Conservation (phyloP, 30 jellyfish, hydroid and myxozoan species). For the Nemopilema nomurai region DNA sequence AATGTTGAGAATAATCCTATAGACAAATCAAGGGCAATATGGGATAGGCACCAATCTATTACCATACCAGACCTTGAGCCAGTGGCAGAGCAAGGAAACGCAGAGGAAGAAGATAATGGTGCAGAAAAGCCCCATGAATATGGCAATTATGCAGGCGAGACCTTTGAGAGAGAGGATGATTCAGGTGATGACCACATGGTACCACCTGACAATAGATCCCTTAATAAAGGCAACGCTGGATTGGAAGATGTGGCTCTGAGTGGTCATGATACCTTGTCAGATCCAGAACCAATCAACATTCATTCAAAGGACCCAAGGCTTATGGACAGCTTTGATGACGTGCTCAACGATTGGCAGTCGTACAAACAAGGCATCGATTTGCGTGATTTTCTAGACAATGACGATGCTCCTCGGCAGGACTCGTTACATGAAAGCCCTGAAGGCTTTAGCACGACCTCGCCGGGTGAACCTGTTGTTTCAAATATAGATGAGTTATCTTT, state of each 20-base stretch:
- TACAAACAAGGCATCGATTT: background rate
- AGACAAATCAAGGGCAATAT: background rate
- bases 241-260: background rate
- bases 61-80: background rate
- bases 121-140: too few species aligned
- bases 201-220: background rate
- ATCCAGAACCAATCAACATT: background rate
- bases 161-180: background rate
- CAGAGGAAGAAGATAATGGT: background rate
- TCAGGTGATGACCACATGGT: background rate
- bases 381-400: background rate
- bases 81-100: background rate
- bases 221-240: too few species aligned
- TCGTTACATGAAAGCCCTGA: background rate
- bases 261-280: background rate
- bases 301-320: background rate
- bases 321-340: conserved; percentile 64
- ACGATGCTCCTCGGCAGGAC: background rate
- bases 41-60: background rate
- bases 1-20: background rate
- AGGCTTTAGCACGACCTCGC: background rate
- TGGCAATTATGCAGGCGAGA: background rate
- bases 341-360: conserved; percentile 22
- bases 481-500: background rate
- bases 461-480: background rate